Conservation (phyloP, 2,888 invertebrate genomes). For the Petrolisthes manimaculis region DNA sequence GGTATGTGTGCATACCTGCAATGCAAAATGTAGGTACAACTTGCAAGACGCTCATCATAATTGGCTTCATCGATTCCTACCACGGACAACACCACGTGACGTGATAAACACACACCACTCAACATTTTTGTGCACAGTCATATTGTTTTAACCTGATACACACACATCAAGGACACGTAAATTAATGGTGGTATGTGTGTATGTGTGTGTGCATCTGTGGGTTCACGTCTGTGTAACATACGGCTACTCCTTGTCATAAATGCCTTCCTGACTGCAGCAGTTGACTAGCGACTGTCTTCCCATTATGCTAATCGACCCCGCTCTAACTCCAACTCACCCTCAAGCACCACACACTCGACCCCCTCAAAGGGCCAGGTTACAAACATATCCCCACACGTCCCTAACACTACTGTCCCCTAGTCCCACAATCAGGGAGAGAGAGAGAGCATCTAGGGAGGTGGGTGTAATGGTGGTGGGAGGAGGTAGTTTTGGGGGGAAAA, state of each 20-base stretch:
- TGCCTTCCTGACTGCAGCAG: slow-evolving; percentile 17
- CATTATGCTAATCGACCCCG: slow-evolving; percentile 60
- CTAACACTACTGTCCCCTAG: not conserved
- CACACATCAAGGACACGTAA: slow-evolving; percentile 22
- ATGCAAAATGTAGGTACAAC: not conserved
- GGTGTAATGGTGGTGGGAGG: not conserved
- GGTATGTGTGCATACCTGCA: not conserved
- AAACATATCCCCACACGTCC: slow-evolving; percentile 8
- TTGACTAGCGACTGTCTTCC: slow-evolving; percentile 32
- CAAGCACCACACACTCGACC: slow-evolving; percentile 30
- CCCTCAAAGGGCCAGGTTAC: slow-evolving; percentile 47
- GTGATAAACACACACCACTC: not conserved
- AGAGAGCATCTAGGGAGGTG: not conserved
- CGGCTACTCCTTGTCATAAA: not conserved
- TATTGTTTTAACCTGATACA: not conserved
- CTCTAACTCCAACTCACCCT: slow-evolving; percentile 23
- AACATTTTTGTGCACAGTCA: slow-evolving; percentile 34
- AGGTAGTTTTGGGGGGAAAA: not conserved
- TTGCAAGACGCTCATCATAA: slow-evolving; percentile 12
- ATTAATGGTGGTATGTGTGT: not conserved
- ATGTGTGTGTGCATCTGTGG: slow-evolving; percentile 32
- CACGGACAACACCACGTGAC: slow-evolving; percentile 50
- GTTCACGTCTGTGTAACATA: slow-evolving; percentile 27
- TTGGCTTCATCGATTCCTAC: slow-evolving; percentile 61
- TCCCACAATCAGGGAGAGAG: slow-evolving; percentile 5